These are phyloP conservation scores for Bombus pascuorum DNA, from an alignment of 1,140 invertebrate species.

Conservation along the genomic window DNA sequence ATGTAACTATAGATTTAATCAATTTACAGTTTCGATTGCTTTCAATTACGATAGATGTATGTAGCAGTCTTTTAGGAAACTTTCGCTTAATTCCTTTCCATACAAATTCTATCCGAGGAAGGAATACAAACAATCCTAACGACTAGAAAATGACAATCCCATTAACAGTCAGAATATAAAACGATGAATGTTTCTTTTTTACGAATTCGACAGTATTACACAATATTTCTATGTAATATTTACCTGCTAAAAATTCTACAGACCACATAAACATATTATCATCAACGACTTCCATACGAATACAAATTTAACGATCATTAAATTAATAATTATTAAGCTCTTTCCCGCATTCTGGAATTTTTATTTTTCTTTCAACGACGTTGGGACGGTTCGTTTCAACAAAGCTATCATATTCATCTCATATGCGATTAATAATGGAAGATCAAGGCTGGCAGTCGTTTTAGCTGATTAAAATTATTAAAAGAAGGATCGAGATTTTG, in stretches of 20 bases:
- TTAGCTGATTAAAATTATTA: not conserved
- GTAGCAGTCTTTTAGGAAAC: constrained; percentile 18
- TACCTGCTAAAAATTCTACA: not conserved
- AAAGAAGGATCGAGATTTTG: not conserved
- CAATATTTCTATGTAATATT: not conserved
- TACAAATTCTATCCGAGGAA: not conserved
- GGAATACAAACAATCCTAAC: not conserved
- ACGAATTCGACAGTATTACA: not conserved
- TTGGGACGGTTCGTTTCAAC: constrained; percentile 19
- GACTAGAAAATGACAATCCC: not conserved
- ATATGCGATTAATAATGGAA: not conserved
- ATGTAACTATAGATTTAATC: not conserved
- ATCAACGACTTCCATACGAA: not conserved
- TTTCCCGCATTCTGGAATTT: not conserved
- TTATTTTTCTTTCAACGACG: not conserved
- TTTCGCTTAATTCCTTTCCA: not conserved
- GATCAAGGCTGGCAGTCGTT: constrained; percentile 15
- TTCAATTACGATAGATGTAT: not conserved
- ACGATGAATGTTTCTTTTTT: not conserved
- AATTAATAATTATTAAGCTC: constrained; percentile 21
- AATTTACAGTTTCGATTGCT: constrained; percentile 27
- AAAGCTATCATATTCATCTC: not conserved
- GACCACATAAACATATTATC: not conserved
- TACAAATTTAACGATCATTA: not conserved
- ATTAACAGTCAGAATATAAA: not conserved